Conservation (phyloP, 2,888 invertebrate genomes). For the Oligia strigilis region DNA sequence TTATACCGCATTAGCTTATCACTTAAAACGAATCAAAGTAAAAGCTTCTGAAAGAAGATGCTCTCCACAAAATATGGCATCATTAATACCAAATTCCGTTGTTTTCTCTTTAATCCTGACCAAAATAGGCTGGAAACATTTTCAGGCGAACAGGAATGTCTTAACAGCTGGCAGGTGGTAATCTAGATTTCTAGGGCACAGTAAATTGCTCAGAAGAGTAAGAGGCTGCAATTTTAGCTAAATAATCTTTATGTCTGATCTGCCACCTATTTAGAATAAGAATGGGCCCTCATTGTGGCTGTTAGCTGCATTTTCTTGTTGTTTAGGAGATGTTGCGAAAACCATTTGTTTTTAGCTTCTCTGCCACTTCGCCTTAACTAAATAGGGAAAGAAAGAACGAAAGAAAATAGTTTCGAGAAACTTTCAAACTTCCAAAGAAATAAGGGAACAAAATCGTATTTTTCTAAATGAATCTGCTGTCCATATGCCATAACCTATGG, state of each 20-base stretch:
- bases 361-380: not conserved
- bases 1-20: constrained; percentile 19
- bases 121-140: constrained; percentile 59
- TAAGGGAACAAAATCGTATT: not conserved
- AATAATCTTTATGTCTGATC: not conserved
- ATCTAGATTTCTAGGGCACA: not conserved
- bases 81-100: constrained; percentile 80
- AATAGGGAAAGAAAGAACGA: not conserved
- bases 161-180: constrained; percentile 17
- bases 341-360: not conserved
- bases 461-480: not conserved
- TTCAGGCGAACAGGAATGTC: constrained; percentile 34
- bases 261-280: not conserved
- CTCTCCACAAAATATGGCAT: constrained; percentile 79
- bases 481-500: not conserved
- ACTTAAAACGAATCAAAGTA: constrained; percentile 34
- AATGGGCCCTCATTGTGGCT: not conserved
- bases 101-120: constrained; percentile 64
- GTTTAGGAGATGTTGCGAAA: not conserved
- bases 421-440: not conserved
- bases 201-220: not conserved
- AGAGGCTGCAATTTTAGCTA: not conserved
- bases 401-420: not conserved
- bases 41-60: constrained; percentile 77
- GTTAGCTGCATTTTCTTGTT: not conserved